Evolutionary conservation across 2,888 invertebrate genomes (phyloP).

Genomic region (Branchellion lobata): DNA sequence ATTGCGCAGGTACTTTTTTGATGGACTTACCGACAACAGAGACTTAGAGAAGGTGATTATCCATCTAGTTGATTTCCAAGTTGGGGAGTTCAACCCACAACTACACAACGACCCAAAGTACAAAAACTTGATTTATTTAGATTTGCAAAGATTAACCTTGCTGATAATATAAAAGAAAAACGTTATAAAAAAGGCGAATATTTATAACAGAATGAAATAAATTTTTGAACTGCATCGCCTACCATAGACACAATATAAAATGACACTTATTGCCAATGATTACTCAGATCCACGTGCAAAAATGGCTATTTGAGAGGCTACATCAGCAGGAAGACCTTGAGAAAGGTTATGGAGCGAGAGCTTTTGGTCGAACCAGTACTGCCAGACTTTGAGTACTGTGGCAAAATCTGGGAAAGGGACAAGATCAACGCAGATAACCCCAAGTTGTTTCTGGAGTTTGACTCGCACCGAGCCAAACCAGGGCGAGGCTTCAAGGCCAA

Average conservation of each 20-base stretch:
- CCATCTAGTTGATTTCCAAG: conserved; percentile 47
- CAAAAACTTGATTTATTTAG: too few relatives aligned
- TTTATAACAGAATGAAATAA: too few relatives aligned
- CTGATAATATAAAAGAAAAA: too few relatives aligned
- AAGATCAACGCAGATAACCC: conserved; percentile 81
- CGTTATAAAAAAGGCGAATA: too few relatives aligned
- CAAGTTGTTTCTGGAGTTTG: conserved; percentile 88
- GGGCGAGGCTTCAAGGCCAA: conserved; percentile 87
- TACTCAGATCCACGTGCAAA: conserved; percentile 31
- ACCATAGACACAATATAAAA: too few relatives aligned
- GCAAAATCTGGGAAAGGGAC: conserved; percentile 62
- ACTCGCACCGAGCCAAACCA: conserved; percentile 63
- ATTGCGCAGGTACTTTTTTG: conserved; percentile 79
- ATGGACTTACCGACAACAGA: conserved; percentile 85
- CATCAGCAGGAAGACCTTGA: conserved; percentile 3
- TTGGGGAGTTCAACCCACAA: conserved; percentile 29
- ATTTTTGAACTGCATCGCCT: too few relatives aligned
- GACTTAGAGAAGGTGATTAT: conserved; percentile 83
- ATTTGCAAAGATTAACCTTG: too few relatives aligned
- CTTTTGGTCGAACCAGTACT: not conserved
- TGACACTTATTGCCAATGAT: too few relatives aligned
- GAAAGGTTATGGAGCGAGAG: not conserved
- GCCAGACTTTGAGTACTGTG: conserved; percentile 72
- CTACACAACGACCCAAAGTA: not conserved
- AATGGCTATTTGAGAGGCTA: conserved; percentile 34